A percentile compares a stretch with the other conserved stretches of the same genome.
phyloP scores from a whole-genome alignment of 2,797 vertebrate species.

The Anomalospiza imberbis region DNA sequence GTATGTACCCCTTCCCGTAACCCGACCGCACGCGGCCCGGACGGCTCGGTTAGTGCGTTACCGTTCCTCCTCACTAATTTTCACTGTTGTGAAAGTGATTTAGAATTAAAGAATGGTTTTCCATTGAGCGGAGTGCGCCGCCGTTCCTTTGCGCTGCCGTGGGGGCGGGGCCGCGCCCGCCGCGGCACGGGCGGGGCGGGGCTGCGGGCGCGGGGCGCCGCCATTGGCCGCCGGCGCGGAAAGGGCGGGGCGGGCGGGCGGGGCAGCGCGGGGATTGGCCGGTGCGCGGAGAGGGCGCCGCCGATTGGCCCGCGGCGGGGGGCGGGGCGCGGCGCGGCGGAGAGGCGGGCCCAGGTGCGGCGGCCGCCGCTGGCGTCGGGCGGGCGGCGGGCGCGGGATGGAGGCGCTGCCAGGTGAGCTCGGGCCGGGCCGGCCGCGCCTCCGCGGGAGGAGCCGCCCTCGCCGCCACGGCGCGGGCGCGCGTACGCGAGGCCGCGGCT shows the following conservation, averaged over 20 bases:
- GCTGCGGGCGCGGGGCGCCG: too few species aligned
- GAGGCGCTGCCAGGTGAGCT: background rate
- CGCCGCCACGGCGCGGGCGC: too few species aligned
- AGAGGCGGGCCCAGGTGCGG: background rate
- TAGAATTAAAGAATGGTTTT: slow-evolving; percentile 78
- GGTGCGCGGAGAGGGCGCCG: too few species aligned
- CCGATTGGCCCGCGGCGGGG: background rate
- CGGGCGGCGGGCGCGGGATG: background rate
- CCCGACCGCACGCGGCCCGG: slow-evolving; percentile 9
- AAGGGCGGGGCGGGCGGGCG: background rate
- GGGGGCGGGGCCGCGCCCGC: background rate
- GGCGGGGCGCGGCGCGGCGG: background rate
- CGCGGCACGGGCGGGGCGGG: background rate
- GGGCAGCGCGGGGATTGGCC: background rate
- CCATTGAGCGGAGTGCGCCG: slow-evolving; percentile 40
- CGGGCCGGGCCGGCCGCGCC: background rate
- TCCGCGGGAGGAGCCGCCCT: background rate
- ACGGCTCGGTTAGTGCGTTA: slow-evolving; percentile 33
- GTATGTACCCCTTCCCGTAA: background rate
- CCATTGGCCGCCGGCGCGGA: background rate
- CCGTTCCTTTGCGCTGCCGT: background rate
- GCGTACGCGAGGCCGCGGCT: too few species aligned
- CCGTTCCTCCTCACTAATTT: slow-evolving; percentile 70
- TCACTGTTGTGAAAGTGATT: slow-evolving; percentile 80
- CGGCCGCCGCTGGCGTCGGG: background rate